Conservation (phyloP, 1,140 invertebrate species). For the Apis mellifera region Amel_HAv3.1 CM009934.2:12262001-12262500, state of each 20-base stretch:
- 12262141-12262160: neutral
- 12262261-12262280: neutral
- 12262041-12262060: conserved; percentile 8
- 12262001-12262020: no score
- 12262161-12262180: neutral
- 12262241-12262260: neutral
- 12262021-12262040: no score
- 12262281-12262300: no score
- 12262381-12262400: neutral
- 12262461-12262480: conserved; percentile 34
- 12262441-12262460: conserved; percentile 43
- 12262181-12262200: neutral
- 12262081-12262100: conserved; percentile 12
- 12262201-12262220: neutral
- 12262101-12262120: neutral
- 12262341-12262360: neutral
- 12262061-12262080: conserved; percentile 23
- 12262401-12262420: neutral
- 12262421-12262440: neutral
- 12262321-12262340: no score
- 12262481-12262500: conserved; percentile 47
- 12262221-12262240: neutral
- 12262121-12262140: conserved; percentile 18
- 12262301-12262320: no score
- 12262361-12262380: neutral